These are phyloP conservation scores for Cochlearius cochlearius DNA, from an alignment of 2,113 vertebrate species.

Conservation along the genomic window DNA sequence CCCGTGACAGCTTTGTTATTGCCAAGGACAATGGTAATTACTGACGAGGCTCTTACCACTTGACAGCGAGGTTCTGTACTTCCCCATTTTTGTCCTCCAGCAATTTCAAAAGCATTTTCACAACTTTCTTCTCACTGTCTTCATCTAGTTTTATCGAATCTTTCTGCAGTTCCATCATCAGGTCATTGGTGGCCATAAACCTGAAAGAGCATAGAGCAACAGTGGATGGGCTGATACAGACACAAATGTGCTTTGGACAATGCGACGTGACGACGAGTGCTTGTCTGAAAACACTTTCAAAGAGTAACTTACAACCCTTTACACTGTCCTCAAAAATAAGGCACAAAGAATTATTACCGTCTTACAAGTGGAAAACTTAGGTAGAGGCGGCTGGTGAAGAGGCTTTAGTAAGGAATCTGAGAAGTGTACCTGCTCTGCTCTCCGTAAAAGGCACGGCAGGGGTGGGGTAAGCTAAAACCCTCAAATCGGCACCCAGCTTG, in stretches of 20 bases:
- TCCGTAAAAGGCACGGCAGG: neutral
- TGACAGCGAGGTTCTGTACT: constrained; percentile 94
- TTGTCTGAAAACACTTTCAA: neutral
- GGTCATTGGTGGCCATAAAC: constrained; percentile 97
- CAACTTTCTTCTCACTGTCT: constrained; percentile 93
- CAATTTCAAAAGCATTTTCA: constrained; percentile 88
- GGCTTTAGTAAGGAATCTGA: neutral
- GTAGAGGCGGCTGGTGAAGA: neutral
- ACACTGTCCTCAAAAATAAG: neutral
- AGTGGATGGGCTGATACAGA: neutral
- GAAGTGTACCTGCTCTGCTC: neutral
- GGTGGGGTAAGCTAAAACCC: neutral
- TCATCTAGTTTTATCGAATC: constrained; percentile 95
- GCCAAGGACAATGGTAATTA: neutral
- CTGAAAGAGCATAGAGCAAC: constrained; percentile 48
- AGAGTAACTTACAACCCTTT: neutral
- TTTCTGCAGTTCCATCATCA: constrained; percentile 95
- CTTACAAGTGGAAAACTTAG: neutral
- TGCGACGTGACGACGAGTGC: neutral
- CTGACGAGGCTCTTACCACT: constrained; percentile 79
- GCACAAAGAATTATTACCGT: neutral
- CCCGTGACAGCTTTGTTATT: neutral
- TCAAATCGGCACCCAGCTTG: neutral
- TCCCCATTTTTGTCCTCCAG: constrained; percentile 95
- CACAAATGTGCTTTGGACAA: neutral